Evolutionary conservation across 1,140 invertebrate genomes (phyloP).

Genomic region (Onthophagus taurus): DNA sequence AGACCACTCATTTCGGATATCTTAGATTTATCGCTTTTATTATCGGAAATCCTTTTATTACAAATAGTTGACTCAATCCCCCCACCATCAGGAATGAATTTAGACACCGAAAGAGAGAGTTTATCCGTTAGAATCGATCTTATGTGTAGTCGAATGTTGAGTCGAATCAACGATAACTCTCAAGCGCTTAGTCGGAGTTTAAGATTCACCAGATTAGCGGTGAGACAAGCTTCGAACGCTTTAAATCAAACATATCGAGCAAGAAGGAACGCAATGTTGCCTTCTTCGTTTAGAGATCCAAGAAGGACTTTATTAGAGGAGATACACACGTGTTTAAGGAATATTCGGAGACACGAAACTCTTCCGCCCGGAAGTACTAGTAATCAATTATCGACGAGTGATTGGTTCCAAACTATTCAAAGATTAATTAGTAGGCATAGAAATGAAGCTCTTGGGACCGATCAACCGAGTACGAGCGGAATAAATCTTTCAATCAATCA

Average conservation of each 20-base stretch:
- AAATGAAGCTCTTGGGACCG: not conserved
- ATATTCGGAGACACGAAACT: conserved; percentile 16
- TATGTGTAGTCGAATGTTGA: conserved; percentile 30
- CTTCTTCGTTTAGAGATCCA: conserved; percentile 20
- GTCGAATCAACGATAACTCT: conserved; percentile 21
- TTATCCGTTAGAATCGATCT: conserved; percentile 29
- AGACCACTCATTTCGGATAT: conserved; percentile 25
- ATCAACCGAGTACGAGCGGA: not conserved
- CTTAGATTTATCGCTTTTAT: conserved; percentile 27
- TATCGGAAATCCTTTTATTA: conserved; percentile 31
- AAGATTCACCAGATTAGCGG: conserved; percentile 25
- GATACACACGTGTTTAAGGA: conserved; percentile 18
- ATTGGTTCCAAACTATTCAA: conserved; percentile 21
- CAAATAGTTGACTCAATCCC: conserved; percentile 34
- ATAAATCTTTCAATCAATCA: too few species aligned
- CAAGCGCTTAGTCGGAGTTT: conserved; percentile 28
- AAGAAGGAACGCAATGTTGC: conserved; percentile 29
- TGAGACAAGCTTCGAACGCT: conserved; percentile 18
- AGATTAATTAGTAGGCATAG: conserved; percentile 14
- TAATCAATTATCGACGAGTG: conserved; percentile 8
- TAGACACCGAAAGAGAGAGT: conserved; percentile 28
- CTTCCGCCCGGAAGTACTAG: not conserved
- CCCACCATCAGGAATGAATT: conserved; percentile 25
- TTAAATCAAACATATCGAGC: conserved; percentile 27
- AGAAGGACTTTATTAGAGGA: conserved; percentile 23